Evolutionary conservation across 2,797 vertebrate genomes (phyloP).

Genomic region (Benthosema pterotum): DNA sequence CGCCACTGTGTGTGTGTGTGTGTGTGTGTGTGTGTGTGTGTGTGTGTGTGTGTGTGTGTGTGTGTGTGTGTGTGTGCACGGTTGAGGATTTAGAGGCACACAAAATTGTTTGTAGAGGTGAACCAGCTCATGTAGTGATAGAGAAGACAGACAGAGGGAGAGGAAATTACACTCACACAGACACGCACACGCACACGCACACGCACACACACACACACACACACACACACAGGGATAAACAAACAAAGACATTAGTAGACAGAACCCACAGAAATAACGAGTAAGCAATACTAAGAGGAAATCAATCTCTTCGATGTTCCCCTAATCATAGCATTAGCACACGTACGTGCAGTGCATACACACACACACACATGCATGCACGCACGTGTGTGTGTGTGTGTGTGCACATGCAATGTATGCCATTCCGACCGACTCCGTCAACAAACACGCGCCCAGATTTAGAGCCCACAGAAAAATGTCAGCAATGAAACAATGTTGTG

Average conservation of each 20-base stretch:
- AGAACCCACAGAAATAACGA: neutral
- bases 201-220: neutral
- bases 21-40: conserved; percentile 8
- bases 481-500: conserved; percentile 71
- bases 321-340: neutral
- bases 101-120: conserved; percentile 26
- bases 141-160: neutral
- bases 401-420: conserved; percentile 12
- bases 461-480: conserved; percentile 69
- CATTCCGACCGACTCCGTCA: conserved; percentile 66
- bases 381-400: too few species aligned
- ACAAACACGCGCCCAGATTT: conserved; percentile 71
- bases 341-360: neutral
- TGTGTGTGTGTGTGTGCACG: neutral
- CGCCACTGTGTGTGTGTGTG: conserved; percentile 12
- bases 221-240: neutral
- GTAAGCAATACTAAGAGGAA: conserved; percentile 4
- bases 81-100: neutral
- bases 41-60: conserved; percentile 13
- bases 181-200: neutral
- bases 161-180: neutral
- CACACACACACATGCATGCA: conserved; percentile 9
- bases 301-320: neutral
- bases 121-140: neutral
- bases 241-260: too few species aligned